Conservation (phyloP, 2,888 invertebrate species). For the Rhaphigaster nebulosa region DNA sequence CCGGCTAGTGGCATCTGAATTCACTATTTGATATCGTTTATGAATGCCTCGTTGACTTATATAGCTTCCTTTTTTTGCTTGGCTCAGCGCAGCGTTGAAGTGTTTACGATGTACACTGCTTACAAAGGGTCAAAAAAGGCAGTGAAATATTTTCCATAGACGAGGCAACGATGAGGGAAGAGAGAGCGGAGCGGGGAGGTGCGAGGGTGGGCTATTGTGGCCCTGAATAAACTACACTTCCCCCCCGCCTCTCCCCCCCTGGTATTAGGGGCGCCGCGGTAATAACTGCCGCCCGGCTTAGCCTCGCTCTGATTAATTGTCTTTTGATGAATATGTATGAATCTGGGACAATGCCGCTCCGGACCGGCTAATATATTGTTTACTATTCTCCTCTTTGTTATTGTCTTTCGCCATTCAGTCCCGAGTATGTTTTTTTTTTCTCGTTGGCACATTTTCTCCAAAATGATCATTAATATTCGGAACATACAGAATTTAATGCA, state of each 20-base stretch:
- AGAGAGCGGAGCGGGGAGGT: neutral
- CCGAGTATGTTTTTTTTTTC: neutral
- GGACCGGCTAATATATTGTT: constrained; percentile 50
- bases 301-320: constrained; percentile 63
- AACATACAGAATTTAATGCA: neutral
- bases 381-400: constrained; percentile 52
- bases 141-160: neutral
- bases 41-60: neutral
- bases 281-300: constrained; percentile 54
- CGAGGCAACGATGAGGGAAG: neutral
- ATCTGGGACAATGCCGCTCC: constrained; percentile 60
- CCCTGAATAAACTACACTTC: constrained; percentile 28
- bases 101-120: neutral
- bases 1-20: too few relatives aligned
- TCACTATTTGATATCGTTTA: too few relatives aligned
- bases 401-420: constrained; percentile 29
- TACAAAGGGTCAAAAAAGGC: neutral
- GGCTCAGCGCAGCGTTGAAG: neutral
- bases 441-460: constrained; percentile 7
- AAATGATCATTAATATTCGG: constrained; percentile 7
- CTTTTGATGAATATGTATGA: constrained; percentile 65
- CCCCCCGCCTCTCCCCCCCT: neutral
- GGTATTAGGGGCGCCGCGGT: constrained; percentile 41
- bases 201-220: constrained; percentile 16
- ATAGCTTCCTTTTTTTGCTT: neutral